Percentiles rank a stretch among this genome's conserved stretches.
Evolutionary conservation across 2,888 invertebrate species (phyloP).

Genomic region (Rotaria socialis): DNA sequence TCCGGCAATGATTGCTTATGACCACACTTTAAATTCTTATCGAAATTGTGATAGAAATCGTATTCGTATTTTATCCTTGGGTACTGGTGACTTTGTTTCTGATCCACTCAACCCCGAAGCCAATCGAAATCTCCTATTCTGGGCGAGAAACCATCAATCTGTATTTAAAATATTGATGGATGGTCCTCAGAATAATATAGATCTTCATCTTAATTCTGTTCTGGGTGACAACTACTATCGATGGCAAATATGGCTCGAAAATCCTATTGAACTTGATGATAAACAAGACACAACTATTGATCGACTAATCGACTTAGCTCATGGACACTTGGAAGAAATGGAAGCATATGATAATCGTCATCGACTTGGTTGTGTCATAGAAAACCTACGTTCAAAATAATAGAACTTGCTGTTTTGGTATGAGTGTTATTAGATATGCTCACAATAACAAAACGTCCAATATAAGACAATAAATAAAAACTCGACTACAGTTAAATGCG

Average conservation of each 20-base stretch:
- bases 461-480: too few species aligned
- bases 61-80: neutral
- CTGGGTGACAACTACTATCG: neutral
- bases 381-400: too few species aligned
- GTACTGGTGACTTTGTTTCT: neutral
- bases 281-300: neutral
- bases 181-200: neutral
- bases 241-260: slow-evolving; percentile 12
- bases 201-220: neutral
- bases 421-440: too few species aligned
- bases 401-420: too few species aligned
- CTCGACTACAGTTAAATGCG: too few species aligned
- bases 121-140: neutral
- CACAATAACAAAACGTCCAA: too few species aligned
- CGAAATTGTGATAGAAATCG: neutral
- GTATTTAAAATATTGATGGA: neutral
- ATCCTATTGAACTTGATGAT: neutral
- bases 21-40: neutral
- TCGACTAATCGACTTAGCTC: neutral
- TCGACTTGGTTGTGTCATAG: neutral
- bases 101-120: neutral
- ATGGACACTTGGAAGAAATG: neutral
- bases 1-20: neutral
- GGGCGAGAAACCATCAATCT: neutral
- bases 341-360: neutral